Evolutionary conservation across 2,888 invertebrate species (phyloP).

Genomic region (Dyspetes luteomarginatus): DNA sequence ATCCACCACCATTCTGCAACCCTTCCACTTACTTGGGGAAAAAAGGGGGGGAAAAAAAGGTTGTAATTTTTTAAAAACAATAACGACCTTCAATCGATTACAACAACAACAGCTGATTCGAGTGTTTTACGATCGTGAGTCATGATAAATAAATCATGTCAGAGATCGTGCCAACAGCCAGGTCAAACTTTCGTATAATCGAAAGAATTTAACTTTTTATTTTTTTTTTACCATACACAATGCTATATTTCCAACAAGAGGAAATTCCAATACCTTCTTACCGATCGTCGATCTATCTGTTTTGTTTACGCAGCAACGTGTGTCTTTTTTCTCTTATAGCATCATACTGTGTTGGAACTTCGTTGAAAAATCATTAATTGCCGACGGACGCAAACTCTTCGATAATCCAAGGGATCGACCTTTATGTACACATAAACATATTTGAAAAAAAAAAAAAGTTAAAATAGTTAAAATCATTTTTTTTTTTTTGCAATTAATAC

Average conservation of each 20-base stretch:
- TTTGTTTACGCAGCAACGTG: constrained; percentile 11
- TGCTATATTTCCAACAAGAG: background rate
- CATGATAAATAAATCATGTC: background rate
- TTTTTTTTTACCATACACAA: too few relatives aligned
- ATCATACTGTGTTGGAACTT: background rate
- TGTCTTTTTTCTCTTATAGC: constrained; percentile 27
- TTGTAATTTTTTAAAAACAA: background rate
- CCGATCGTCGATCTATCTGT: constrained; percentile 34
- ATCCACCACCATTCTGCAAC: constrained; percentile 83
- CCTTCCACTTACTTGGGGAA: constrained; percentile 77
- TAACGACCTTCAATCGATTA: background rate
- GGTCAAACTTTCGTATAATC: background rate
- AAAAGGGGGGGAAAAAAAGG: background rate
- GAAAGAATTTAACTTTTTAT: too few relatives aligned
- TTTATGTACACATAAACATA: constrained; percentile 19
- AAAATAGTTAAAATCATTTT: too few relatives aligned
- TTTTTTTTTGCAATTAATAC: background rate
- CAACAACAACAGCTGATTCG: background rate
- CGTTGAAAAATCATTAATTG: constrained; percentile 35
- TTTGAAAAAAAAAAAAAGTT: background rate
- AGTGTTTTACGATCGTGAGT: constrained; percentile 32
- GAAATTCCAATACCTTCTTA: constrained; percentile 39
- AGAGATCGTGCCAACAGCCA: constrained; percentile 39
- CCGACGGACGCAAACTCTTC: constrained; percentile 13
- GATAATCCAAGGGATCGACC: constrained; percentile 10